A percentile compares a stretch with the other conserved stretches of the same genome.
Conservation (phyloP, 2,113 vertebrate genomes). For the Lophochroa leadbeateri region DNA sequence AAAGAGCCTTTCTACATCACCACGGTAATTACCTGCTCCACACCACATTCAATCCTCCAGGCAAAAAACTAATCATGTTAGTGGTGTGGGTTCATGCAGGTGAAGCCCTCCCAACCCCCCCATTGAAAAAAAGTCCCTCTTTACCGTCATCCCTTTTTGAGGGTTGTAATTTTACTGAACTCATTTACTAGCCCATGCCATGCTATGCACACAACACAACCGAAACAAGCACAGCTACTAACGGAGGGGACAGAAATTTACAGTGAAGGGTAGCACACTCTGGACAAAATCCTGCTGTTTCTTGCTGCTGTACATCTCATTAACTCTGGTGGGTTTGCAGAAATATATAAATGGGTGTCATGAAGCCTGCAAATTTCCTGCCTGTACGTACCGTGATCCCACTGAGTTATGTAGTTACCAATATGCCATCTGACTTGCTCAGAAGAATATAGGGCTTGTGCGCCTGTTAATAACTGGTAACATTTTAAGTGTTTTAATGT, state of each 20-base stretch:
- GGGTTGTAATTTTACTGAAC: not conserved
- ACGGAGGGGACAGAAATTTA: not conserved
- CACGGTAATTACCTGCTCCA: conserved; percentile 29
- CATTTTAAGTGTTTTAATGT: not conserved
- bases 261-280: not conserved
- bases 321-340: not conserved
- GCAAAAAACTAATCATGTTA: not conserved
- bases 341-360: not conserved
- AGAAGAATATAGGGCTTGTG: not conserved
- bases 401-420: not conserved
- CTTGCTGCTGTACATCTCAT: not conserved
- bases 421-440: not conserved
- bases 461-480: not conserved
- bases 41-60: not conserved
- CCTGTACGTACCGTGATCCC: not conserved
- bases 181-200: not conserved
- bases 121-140: not conserved
- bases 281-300: not conserved
- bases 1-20: not conserved
- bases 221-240: not conserved
- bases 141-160: not conserved
- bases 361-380: not conserved
- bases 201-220: not conserved
- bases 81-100: not conserved
- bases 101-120: not conserved